These are phyloP conservation scores for Cydia amplana DNA, from an alignment of 1,140 invertebrate species.

Conservation along the genomic window DNA sequence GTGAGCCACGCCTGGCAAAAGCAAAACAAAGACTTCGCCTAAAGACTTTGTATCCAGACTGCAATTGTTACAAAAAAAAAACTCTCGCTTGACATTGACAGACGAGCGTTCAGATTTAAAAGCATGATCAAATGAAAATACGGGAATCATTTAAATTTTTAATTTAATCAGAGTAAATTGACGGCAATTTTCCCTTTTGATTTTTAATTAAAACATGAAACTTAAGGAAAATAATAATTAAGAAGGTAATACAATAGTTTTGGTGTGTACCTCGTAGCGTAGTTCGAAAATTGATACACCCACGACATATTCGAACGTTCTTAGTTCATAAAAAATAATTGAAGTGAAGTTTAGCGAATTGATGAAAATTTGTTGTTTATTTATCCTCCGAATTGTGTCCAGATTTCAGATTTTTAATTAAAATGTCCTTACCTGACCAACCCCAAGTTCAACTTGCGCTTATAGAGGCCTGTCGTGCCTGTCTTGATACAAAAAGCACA, in stretches of 20 bases:
- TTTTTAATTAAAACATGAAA: background rate
- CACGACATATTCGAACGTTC: background rate
- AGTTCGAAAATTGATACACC: background rate
- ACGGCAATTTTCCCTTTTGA: too few species aligned
- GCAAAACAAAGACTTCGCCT: background rate
- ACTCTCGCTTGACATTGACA: background rate
- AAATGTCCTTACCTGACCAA: slow-evolving; percentile 2
- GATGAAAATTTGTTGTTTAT: slow-evolving; percentile 6
- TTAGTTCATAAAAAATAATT: background rate
- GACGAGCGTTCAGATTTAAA: background rate
- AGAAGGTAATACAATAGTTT: too few species aligned
- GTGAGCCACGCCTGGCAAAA: too few species aligned
- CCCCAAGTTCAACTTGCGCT: background rate
- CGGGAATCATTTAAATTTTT: background rate
- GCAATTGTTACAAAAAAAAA: too few species aligned
- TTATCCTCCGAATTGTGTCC: background rate
- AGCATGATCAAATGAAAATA: background rate
- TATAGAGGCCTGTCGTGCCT: slow-evolving; percentile 45
- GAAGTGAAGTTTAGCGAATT: background rate
- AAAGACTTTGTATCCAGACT: background rate
- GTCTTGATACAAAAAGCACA: slow-evolving; percentile 41
- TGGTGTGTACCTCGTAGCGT: background rate
- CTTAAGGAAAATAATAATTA: background rate
- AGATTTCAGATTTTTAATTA: background rate
- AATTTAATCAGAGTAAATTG: too few species aligned